These are phyloP conservation scores for Poeciliopsis turrubarensis DNA, from an alignment of 2,113 vertebrate genomes.

Conservation along the genomic window DNA sequence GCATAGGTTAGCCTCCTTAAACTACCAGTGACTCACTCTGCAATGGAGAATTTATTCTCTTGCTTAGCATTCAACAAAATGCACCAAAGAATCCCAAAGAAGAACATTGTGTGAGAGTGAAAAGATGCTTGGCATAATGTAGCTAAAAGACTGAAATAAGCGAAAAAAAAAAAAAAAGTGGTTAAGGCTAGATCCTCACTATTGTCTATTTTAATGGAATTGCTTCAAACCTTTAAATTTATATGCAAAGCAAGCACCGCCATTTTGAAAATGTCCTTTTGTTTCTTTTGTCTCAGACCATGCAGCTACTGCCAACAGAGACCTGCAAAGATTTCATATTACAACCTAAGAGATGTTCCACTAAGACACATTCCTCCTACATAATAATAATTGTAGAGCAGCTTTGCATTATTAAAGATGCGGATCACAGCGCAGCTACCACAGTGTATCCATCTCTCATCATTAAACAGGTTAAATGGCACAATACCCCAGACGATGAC, in stretches of 20 bases:
- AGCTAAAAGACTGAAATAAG: not conserved
- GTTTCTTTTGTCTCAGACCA: not conserved
- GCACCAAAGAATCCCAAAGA: not conserved
- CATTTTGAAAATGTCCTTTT: not conserved
- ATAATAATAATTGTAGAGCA: not conserved
- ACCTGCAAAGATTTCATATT: not conserved
- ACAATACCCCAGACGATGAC: constrained; percentile 7
- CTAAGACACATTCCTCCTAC: not conserved
- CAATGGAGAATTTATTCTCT: not conserved
- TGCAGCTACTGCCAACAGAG: not conserved
- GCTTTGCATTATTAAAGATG: constrained; percentile 22
- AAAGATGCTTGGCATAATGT: not conserved
- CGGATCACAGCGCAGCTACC: constrained; percentile 1
- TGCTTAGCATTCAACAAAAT: not conserved
- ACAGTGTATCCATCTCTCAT: constrained; percentile 2
- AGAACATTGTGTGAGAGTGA: not conserved
- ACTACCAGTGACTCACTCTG: not conserved
- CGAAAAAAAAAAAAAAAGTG: not conserved
- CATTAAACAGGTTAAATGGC: constrained; percentile 31
- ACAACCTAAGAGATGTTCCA: not conserved
- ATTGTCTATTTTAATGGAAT: not conserved
- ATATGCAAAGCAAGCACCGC: not conserved
- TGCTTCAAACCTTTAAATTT: not conserved
- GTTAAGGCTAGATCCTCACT: not conserved
- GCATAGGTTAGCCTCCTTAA: not conserved